phyloP scores from a whole-genome alignment of 2,888 invertebrate species.

The Unio pictorum region DNA sequence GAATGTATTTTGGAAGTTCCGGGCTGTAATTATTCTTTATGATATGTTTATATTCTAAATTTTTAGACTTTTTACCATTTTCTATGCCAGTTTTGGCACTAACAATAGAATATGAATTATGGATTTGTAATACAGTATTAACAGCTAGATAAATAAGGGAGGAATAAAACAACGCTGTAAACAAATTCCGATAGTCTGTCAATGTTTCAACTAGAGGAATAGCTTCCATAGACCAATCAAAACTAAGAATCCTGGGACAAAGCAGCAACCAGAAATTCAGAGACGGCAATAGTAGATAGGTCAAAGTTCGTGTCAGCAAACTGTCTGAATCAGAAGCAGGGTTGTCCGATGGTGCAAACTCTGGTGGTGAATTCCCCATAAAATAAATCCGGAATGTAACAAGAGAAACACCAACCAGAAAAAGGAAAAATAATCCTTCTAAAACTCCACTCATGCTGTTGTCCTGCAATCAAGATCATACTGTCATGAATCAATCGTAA shows the following conservation, averaged over 20 bases:
- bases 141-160: conserved; percentile 51
- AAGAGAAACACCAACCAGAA: conserved; percentile 80
- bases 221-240: conserved; percentile 99
- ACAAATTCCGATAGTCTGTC: conserved; percentile 85
- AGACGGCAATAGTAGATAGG: conserved; percentile 92
- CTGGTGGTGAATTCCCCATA: conserved; percentile 80
- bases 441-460: conserved; percentile 43
- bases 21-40: not conserved
- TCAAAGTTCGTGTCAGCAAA: conserved; percentile 85
- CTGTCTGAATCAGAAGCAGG: conserved; percentile 92
- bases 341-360: conserved; percentile 95
- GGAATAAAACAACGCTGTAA: conserved; percentile 83
- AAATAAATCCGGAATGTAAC: conserved; percentile 84
- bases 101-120: conserved; percentile 4
- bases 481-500: not conserved
- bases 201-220: conserved; percentile 87
- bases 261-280: conserved; percentile 91
- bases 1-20: conserved; percentile 2
- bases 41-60: not conserved
- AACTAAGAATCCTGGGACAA: conserved; percentile 90
- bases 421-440: conserved; percentile 73
- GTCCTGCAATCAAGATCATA: no score
- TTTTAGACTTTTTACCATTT: not conserved
- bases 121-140: conserved; percentile 42
- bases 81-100: not conserved